Evolutionary conservation across 2,797 vertebrate genomes (phyloP).

Genomic region (Hipposideros larvatus): DNA sequence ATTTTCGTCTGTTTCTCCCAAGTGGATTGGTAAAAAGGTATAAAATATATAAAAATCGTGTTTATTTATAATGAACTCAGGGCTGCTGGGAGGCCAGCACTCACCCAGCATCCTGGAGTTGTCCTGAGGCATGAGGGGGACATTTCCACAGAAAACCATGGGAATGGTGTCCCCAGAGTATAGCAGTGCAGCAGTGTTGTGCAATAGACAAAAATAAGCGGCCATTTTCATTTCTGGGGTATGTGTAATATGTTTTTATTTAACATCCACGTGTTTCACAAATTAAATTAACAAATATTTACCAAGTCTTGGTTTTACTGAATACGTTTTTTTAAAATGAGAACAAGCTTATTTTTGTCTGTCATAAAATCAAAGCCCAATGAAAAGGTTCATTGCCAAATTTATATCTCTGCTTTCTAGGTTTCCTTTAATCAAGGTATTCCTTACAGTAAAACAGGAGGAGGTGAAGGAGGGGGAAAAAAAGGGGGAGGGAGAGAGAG

Average conservation of each 20-base stretch:
- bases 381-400: neutral
- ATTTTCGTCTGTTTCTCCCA: slow-evolving; percentile 3
- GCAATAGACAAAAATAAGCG: neutral
- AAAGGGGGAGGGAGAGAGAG: too few species aligned
- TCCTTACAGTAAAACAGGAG: neutral
- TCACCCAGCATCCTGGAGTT: neutral
- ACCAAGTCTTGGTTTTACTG: neutral
- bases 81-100: neutral
- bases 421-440: slow-evolving; percentile 30
- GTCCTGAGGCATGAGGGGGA: too few species aligned
- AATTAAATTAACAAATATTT: slow-evolving; percentile 40
- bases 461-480: neutral
- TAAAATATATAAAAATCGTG: neutral
- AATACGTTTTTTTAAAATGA: neutral
- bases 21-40: neutral
- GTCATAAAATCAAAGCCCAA: neutral
- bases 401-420: neutral
- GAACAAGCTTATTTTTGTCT: neutral
- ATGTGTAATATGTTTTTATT: neutral
- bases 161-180: neutral
- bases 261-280: neutral
- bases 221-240: neutral
- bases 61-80: neutral
- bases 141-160: neutral
- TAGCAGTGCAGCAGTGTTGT: too few species aligned